Evolutionary conservation across 2,888 invertebrate genomes (phyloP).

Genomic region (Conchocele bisecta): DNA sequence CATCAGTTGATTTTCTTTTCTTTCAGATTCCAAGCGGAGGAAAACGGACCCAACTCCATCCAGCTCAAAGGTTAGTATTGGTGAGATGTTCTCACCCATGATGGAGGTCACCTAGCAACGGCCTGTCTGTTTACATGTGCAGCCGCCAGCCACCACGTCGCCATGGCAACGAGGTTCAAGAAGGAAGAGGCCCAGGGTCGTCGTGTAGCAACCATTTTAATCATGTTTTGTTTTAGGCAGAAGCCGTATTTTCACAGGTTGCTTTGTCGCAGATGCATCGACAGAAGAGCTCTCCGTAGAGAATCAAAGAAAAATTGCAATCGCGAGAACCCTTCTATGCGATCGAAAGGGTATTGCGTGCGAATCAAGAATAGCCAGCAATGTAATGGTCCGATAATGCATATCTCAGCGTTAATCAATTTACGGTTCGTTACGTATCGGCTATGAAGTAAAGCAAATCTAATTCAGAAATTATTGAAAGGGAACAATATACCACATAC

Average conservation of each 20-base stretch:
- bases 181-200: neutral
- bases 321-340: no score
- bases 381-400: no score
- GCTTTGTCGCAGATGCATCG: no score
- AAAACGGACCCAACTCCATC: constrained; percentile 69
- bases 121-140: neutral
- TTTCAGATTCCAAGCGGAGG: constrained; percentile 70
- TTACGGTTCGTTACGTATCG: no score
- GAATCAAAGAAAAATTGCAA: no score
- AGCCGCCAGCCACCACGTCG: constrained; percentile 12
- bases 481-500: no score
- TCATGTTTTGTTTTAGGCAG: constrained; percentile 19
- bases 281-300: no score
- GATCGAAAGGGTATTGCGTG: no score
- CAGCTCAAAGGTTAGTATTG: constrained; percentile 79
- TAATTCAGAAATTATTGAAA: no score
- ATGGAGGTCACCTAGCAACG: constrained; percentile 62
- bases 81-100: constrained; percentile 66
- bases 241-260: constrained; percentile 26
- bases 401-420: no score
- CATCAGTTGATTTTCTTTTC: constrained; percentile 15
- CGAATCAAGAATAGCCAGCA: no score
- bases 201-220: neutral
- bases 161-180: neutral
- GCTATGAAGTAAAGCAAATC: no score